These are phyloP conservation scores for Neopelma chrysocephalum DNA, from an alignment of 2,797 vertebrate species.

Conservation along the genomic window DNA sequence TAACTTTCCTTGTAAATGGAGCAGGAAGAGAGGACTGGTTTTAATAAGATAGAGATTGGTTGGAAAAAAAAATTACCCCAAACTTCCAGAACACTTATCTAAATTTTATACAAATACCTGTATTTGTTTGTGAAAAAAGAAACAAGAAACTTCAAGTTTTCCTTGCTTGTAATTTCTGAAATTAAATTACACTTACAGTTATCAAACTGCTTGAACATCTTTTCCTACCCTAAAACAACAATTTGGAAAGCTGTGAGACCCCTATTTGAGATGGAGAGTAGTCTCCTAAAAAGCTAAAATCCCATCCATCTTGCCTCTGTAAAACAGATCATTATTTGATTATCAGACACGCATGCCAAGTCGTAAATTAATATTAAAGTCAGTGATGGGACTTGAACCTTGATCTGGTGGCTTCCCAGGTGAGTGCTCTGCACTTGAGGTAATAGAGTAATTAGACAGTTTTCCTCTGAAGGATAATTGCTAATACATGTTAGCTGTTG, in stretches of 20 bases:
- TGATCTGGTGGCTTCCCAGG: slow-evolving; percentile 65
- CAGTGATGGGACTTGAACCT: slow-evolving; percentile 65
- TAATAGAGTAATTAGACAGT: slow-evolving; percentile 69
- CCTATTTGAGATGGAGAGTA: background rate
- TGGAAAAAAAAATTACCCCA: background rate
- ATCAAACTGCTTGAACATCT: background rate
- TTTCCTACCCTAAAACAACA: background rate
- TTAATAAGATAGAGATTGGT: background rate
- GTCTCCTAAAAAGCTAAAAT: background rate
- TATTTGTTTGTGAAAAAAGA: background rate
- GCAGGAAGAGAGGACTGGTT: background rate
- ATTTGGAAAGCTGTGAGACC: background rate
- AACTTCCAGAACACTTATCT: background rate
- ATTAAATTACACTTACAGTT: background rate
- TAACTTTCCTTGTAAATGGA: background rate
- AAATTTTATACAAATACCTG: background rate
- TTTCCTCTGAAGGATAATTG: slow-evolving; percentile 64
- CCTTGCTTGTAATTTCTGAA: background rate
- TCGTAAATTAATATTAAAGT: slow-evolving; percentile 69
- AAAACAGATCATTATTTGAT: slow-evolving; percentile 57
- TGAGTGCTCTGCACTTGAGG: slow-evolving; percentile 55
- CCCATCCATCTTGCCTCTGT: background rate
- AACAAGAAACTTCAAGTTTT: background rate
- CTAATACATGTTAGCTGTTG: slow-evolving; percentile 58
- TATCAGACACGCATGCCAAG: slow-evolving; percentile 43